These are phyloP conservation scores for Phalacrocorax aristotelis DNA, from an alignment of 2,113 vertebrate species.

Conservation along the genomic window DNA sequence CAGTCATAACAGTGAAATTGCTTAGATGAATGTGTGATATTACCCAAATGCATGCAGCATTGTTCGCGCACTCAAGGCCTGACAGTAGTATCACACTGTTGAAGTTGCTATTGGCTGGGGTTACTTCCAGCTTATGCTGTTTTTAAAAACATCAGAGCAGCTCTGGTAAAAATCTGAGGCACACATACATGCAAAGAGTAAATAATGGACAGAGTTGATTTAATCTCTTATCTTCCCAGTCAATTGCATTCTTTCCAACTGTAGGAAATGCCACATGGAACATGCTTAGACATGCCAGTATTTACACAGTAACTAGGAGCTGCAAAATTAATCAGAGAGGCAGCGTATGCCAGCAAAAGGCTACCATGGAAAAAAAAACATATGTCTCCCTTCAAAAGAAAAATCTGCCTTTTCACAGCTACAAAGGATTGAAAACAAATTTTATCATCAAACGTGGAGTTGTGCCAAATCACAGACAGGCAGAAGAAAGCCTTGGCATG, in stretches of 20 bases:
- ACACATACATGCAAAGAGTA: not conserved
- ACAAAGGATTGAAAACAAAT: slow-evolving; percentile 41
- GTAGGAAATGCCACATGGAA: slow-evolving; percentile 38
- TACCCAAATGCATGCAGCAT: not conserved
- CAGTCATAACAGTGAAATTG: not conserved
- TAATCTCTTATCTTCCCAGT: not conserved
- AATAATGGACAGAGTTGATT: not conserved
- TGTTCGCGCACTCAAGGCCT: not conserved
- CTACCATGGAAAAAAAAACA: not conserved
- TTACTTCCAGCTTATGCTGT: not conserved
- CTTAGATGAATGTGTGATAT: not conserved
- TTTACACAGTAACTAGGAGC: slow-evolving; percentile 55
- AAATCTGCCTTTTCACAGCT: slow-evolving; percentile 42
- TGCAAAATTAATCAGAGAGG: slow-evolving; percentile 35
- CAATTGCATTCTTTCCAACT: slow-evolving; percentile 11
- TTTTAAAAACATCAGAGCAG: not conserved
- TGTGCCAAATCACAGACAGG: not conserved
- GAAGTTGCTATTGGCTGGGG: not conserved
- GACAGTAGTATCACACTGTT: not conserved
- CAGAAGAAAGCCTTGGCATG: slow-evolving; percentile 8
- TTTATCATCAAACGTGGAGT: not conserved
- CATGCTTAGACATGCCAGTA: slow-evolving; percentile 46
- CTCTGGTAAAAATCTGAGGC: not conserved
- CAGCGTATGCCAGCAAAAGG: slow-evolving; percentile 32
- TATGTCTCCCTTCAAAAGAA: slow-evolving; percentile 46